Percentiles rank a stretch among this genome's conserved stretches.
Conservation (phyloP, 1,140 invertebrate species). For the Helicoverpa armigera region DNA sequence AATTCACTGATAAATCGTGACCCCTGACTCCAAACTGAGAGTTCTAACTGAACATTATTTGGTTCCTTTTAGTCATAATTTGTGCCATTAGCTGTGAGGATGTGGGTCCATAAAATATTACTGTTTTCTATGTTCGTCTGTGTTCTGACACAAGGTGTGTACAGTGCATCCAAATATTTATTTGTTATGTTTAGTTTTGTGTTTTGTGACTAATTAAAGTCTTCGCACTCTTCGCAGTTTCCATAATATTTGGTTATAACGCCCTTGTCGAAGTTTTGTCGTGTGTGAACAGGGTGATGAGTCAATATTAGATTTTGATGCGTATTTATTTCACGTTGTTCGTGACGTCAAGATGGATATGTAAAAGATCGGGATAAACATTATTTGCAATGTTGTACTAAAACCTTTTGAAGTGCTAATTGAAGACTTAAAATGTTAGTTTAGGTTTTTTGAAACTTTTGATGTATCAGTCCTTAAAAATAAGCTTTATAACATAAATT, state of each 20-base stretch:
- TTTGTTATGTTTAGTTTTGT: slow-evolving; percentile 12
- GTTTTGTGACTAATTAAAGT: not conserved
- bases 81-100: not conserved
- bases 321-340: slow-evolving; percentile 6
- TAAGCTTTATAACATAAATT: too few relatives aligned
- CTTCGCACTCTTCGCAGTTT: not conserved
- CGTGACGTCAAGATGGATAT: not conserved
- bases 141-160: slow-evolving; percentile 3
- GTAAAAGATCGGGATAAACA: not conserved
- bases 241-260: slow-evolving; percentile 27
- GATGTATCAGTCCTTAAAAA: too few relatives aligned
- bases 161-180: not conserved
- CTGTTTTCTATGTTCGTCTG: not conserved
- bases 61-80: slow-evolving; percentile 11
- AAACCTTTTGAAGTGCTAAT: too few relatives aligned
- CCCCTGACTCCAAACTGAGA: slow-evolving; percentile 12
- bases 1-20: slow-evolving; percentile 20
- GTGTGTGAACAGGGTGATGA: slow-evolving; percentile 13
- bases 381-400: too few relatives aligned
- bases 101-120: slow-evolving; percentile 15
- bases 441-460: too few relatives aligned
- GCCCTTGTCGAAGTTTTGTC: slow-evolving; percentile 13
- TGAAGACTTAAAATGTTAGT: too few relatives aligned
- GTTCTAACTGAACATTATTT: slow-evolving; percentile 4
- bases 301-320: slow-evolving; percentile 29